Conservation (phyloP, 1,140 invertebrate genomes). For the Physella acuta region DNA sequence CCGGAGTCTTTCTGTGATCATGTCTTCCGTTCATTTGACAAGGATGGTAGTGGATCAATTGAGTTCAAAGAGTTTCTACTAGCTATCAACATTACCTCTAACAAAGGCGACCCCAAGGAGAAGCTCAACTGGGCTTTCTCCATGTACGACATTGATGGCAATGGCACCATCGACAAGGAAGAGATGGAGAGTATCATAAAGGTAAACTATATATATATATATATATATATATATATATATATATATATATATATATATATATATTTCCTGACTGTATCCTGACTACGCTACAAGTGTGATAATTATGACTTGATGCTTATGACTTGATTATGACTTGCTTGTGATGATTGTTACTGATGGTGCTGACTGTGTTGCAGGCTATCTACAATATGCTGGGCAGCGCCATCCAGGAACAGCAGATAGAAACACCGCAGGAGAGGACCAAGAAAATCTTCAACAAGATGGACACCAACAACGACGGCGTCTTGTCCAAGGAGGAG, state of each 20-base stretch:
- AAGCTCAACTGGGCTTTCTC: constrained; percentile 99
- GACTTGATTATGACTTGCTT: too few relatives aligned
- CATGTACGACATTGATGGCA: constrained; percentile 96
- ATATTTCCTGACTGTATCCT: too few relatives aligned
- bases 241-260: too few relatives aligned
- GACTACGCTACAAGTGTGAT: too few relatives aligned
- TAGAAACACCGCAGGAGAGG: constrained; percentile 79
- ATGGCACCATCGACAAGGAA: constrained; percentile 96
- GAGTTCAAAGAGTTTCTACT: constrained; percentile 61
- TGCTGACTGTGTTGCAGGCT: constrained; percentile 74
- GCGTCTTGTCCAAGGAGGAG: constrained; percentile 95
- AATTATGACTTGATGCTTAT: too few relatives aligned
- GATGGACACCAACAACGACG: constrained; percentile 99
- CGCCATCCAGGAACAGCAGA: constrained; percentile 63
- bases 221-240: too few relatives aligned
- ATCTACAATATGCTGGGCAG: constrained; percentile 98
- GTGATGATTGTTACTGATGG: not conserved
- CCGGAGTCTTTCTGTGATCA: constrained; percentile 99
- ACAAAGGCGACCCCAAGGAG: constrained; percentile 94
- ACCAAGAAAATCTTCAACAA: constrained; percentile 98
- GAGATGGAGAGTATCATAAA: constrained; percentile 70
- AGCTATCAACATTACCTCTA: constrained; percentile 93
- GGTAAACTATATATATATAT: too few relatives aligned
- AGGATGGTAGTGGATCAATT: constrained; percentile 86
- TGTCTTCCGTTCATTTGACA: constrained; percentile 98